Evolutionary conservation across 2,888 invertebrate genomes (phyloP).

Genomic region (Caradrina clavipalpis): DNA sequence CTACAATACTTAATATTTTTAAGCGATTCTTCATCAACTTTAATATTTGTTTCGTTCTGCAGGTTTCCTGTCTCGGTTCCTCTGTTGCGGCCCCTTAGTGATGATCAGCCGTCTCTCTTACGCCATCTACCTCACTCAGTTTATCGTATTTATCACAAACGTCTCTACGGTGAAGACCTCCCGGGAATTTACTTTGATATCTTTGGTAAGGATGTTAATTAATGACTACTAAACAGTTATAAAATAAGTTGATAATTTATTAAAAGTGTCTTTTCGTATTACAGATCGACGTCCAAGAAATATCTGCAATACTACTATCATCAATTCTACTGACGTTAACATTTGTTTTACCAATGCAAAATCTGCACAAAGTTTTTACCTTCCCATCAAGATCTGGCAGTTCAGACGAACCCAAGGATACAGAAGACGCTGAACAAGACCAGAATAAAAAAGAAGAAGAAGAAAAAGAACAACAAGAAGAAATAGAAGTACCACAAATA

Average conservation of each 20-base stretch:
- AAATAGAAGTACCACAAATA: slow-evolving; percentile 68
- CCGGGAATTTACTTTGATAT: slow-evolving; percentile 90
- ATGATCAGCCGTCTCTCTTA: slow-evolving; percentile 93
- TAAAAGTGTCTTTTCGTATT: slow-evolving; percentile 50
- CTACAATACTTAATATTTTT: too few species aligned
- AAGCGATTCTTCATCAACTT: background rate
- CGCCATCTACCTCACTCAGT: slow-evolving; percentile 92
- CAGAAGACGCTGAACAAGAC: slow-evolving; percentile 50
- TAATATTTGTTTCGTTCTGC: slow-evolving; percentile 9
- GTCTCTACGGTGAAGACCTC: slow-evolving; percentile 92
- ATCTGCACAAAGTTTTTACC: slow-evolving; percentile 78
- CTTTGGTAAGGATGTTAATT: slow-evolving; percentile 86
- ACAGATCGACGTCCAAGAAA: slow-evolving; percentile 91
- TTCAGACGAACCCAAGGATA: slow-evolving; percentile 45
- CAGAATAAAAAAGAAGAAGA: slow-evolving; percentile 63
- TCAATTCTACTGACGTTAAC: slow-evolving; percentile 91
- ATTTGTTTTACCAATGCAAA: slow-evolving; percentile 93
- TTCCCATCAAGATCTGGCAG: slow-evolving; percentile 66
- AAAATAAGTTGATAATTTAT: background rate
- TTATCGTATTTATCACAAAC: slow-evolving; percentile 92
- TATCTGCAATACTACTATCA: slow-evolving; percentile 86
- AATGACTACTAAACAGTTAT: too few species aligned
- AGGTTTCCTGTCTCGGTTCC: slow-evolving; percentile 88
- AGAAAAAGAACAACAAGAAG: slow-evolving; percentile 64
- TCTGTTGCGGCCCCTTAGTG: slow-evolving; percentile 90